Evolutionary conservation across 2,888 invertebrate genomes (phyloP).

Genomic region (Lasioglossum lativentre): DNA sequence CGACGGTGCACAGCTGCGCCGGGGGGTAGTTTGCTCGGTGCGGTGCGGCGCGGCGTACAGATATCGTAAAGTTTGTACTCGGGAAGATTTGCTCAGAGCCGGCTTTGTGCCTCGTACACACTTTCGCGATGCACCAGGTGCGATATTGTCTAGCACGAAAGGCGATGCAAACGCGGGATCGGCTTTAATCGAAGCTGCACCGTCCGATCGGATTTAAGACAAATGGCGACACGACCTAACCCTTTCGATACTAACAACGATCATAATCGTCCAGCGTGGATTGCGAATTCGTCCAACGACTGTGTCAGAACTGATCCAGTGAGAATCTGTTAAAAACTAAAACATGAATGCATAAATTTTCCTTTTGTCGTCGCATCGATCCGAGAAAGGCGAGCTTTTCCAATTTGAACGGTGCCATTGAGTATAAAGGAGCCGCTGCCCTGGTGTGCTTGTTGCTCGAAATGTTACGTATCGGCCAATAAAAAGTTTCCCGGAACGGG

Average conservation of each 20-base stretch:
- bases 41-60: slow-evolving; percentile 42
- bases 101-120: slow-evolving; percentile 62
- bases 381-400: not conserved
- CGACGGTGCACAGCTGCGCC: slow-evolving; percentile 46
- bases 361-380: not conserved
- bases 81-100: slow-evolving; percentile 67
- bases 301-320: too few species aligned
- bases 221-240: not conserved
- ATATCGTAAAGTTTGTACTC: slow-evolving; percentile 57
- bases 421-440: not conserved
- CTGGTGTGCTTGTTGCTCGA: not conserved
- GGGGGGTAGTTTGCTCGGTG: slow-evolving; percentile 46
- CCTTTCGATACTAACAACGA: too few species aligned
- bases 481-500: not conserved
- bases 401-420: not conserved
- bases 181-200: slow-evolving; percentile 52
- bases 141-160: slow-evolving; percentile 62
- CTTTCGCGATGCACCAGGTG: slow-evolving; percentile 64
- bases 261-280: too few species aligned
- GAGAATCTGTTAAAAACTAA: too few species aligned
- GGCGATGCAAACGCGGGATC: slow-evolving; percentile 45
- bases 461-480: not conserved
- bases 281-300: too few species aligned
- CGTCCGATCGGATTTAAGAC: slow-evolving; percentile 10
- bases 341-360: not conserved